A percentile compares a stretch with the other conserved stretches of the same genome.
These are phyloP conservation scores for Balaeniceps rex DNA, from an alignment of 2,113 vertebrate species.

Conservation along the genomic window DNA sequence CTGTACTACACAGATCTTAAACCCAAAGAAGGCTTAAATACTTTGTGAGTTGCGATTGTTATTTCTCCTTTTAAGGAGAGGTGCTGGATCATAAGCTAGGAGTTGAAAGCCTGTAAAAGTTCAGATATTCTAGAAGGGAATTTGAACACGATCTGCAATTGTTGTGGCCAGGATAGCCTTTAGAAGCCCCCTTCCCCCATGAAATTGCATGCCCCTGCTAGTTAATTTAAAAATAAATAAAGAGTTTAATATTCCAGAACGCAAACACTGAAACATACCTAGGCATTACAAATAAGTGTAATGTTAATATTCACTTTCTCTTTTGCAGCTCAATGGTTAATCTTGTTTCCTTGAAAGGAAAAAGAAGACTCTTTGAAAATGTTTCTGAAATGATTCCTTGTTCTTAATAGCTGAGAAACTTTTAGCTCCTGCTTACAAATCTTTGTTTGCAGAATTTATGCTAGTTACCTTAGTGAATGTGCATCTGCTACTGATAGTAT, in stretches of 20 bases:
- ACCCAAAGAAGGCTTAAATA: neutral
- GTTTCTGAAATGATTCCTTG: neutral
- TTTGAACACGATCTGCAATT: neutral
- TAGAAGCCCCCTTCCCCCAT: neutral
- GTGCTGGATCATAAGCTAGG: neutral
- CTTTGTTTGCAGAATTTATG: neutral
- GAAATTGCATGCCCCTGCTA: neutral
- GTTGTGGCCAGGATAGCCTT: neutral
- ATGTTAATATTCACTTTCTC: neutral
- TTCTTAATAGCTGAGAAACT: neutral
- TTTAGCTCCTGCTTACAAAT: neutral
- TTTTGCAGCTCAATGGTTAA: neutral
- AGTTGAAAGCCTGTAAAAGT: neutral
- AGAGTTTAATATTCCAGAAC: neutral
- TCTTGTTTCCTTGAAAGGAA: neutral
- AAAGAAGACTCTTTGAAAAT: neutral
- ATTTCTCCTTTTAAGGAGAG: neutral
- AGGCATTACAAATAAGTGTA: neutral
- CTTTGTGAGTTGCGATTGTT: neutral
- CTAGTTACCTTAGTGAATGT: neutral
- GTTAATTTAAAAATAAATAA: neutral
- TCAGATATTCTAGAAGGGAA: neutral
- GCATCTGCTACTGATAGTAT: neutral
- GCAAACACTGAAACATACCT: neutral
- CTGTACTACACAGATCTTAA: neutral